phyloP scores from a whole-genome alignment of 35 echinoderm and acorn worm genomes.

The Heliocidaris erythrogramma region DNA sequence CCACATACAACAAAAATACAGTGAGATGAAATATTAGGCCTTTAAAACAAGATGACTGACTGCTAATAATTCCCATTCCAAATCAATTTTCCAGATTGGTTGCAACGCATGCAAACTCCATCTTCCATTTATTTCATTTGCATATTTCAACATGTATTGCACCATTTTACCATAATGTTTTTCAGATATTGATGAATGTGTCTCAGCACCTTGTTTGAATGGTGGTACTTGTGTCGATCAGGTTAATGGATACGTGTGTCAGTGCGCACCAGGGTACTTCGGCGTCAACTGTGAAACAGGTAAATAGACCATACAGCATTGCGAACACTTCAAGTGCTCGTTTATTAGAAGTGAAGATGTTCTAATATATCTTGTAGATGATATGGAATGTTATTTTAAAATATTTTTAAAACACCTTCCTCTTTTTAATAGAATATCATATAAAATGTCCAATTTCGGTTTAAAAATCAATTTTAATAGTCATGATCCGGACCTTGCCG shows the following conservation, averaged over 20 bases:
- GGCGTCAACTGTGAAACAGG: slow-evolving; percentile 60
- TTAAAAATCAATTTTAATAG: neutral
- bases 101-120: too few relatives aligned
- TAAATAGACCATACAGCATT: slow-evolving; percentile 7
- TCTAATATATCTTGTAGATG: neutral
- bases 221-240: slow-evolving; percentile 60
- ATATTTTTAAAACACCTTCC: too few relatives aligned
- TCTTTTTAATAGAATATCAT: neutral
- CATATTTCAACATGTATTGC: neutral
- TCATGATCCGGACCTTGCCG: neutral
- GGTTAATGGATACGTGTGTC: slow-evolving; percentile 47
- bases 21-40: too few relatives aligned
- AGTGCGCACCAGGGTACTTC: slow-evolving; percentile 54
- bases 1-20: too few relatives aligned
- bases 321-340: neutral
- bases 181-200: slow-evolving; percentile 81
- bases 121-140: neutral
- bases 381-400: too few relatives aligned
- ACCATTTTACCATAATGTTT: neutral
- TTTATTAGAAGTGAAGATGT: neutral
- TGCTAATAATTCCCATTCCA: too few relatives aligned
- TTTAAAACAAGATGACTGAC: too few relatives aligned
- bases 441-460: neutral
- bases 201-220: slow-evolving; percentile 61
- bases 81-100: too few relatives aligned